A percentile compares a stretch with the other conserved stretches of the same genome.
Conservation (phyloP, 2,113 vertebrate genomes). For the Apodemus sylvaticus region DNA sequence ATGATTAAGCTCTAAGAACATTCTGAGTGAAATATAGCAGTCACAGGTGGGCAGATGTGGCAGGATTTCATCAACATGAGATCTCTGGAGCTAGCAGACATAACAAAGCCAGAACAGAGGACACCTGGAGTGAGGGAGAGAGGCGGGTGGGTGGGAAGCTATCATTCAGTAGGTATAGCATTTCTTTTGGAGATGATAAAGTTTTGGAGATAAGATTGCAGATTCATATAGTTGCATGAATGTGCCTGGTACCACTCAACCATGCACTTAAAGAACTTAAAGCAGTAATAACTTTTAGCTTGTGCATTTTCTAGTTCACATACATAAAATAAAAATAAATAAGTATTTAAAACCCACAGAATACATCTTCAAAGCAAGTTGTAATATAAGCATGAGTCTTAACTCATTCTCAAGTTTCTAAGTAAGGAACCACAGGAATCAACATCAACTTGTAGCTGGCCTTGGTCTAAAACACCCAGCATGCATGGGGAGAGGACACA, state of each 20-base stretch:
- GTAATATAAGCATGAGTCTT: neutral
- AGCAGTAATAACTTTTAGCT: neutral
- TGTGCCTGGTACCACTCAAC: neutral
- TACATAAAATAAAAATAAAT: slow-evolving; percentile 26
- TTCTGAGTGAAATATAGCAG: neutral
- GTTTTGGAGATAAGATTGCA: neutral
- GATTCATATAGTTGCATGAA: neutral
- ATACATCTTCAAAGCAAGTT: slow-evolving; percentile 47
- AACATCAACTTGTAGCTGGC: neutral
- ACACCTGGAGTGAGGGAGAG: neutral
- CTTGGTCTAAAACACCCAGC: slow-evolving; percentile 5
- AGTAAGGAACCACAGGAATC: neutral
- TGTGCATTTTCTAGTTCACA: neutral
- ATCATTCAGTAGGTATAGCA: neutral
- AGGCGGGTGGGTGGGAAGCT: neutral
- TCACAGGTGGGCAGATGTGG: neutral
- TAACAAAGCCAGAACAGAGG: neutral
- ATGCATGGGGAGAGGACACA: neutral
- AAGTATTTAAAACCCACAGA: neutral
- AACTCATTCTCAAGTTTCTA: slow-evolving; percentile 28
- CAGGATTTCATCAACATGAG: neutral
- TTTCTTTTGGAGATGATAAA: neutral
- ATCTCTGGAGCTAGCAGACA: neutral
- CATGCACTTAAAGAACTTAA: neutral
- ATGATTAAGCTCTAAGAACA: slow-evolving; percentile 18